Evolutionary conservation across 1,140 invertebrate genomes (phyloP).

Genomic region (Caenorhabditis remanei): DNA sequence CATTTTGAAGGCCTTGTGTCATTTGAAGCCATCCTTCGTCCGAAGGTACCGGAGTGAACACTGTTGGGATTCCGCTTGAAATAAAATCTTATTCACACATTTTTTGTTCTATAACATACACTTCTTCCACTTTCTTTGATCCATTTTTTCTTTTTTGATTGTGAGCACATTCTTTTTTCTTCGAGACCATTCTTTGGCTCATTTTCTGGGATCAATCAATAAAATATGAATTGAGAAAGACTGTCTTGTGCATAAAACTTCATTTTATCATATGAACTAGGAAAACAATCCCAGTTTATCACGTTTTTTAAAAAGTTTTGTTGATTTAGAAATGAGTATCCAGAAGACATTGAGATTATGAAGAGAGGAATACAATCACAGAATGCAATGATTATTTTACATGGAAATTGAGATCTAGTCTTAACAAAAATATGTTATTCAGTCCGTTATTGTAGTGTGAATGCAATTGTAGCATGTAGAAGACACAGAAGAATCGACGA

Average conservation of each 20-base stretch:
- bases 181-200: background rate
- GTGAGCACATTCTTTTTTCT: background rate
- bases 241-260: no score
- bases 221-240: no score
- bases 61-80: conserved; percentile 41
- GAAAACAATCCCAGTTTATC: no score
- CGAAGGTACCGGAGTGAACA: conserved; percentile 26
- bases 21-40: background rate
- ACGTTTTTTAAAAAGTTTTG: no score
- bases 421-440: background rate
- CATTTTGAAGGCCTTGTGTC: background rate
- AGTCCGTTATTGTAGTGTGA: conserved; percentile 26
- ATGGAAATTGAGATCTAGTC: no score
- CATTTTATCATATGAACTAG: no score
- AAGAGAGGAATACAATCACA: background rate
- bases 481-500: conserved; percentile 31
- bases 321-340: background rate
- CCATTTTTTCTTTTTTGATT: background rate
- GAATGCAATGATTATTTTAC: background rate
- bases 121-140: background rate
- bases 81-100: background rate
- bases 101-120: background rate
- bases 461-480: conserved; percentile 44
- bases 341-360: background rate
- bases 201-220: background rate